Evolutionary conservation across 2,888 invertebrate genomes (phyloP).

Genomic region (Zygothrica quintamaculata): DNA sequence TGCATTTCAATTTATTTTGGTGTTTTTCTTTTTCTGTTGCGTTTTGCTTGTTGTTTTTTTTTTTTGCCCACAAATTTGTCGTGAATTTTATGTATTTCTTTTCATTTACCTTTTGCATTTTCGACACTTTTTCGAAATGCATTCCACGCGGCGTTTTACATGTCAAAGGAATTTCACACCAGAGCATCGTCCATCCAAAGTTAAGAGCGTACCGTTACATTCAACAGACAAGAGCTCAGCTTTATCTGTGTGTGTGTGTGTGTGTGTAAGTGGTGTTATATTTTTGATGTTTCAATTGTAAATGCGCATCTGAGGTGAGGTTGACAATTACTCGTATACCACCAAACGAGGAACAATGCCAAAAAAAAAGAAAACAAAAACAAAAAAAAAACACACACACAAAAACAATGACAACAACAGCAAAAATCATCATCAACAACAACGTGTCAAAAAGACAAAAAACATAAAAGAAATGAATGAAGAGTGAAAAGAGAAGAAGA

Average conservation of each 20-base stretch:
- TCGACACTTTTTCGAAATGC: slow-evolving; percentile 28
- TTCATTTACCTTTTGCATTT: slow-evolving; percentile 17
- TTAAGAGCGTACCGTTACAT: slow-evolving; percentile 41
- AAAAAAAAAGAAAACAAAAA: too few species aligned
- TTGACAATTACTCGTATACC: slow-evolving; percentile 45
- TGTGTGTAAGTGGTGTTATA: not conserved
- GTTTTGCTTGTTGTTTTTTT: too few species aligned
- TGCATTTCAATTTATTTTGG: slow-evolving; percentile 70
- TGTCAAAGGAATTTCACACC: slow-evolving; percentile 66
- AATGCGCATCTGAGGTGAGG: slow-evolving; percentile 20
- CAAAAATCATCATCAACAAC: slow-evolving; percentile 15
- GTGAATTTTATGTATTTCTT: slow-evolving; percentile 21
- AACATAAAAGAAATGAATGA: not conserved
- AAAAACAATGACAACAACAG: slow-evolving; percentile 7
- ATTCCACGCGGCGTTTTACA: slow-evolving; percentile 61
- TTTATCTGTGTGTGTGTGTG: not conserved
- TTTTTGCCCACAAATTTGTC: slow-evolving; percentile 27
- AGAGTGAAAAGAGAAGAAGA: too few species aligned
- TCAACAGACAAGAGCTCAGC: slow-evolving; percentile 1
- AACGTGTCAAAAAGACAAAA: not conserved
- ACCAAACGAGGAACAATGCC: slow-evolving; percentile 49
- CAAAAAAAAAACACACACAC: too few species aligned
- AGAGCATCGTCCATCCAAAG: slow-evolving; percentile 33
- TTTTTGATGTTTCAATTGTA: slow-evolving; percentile 52
- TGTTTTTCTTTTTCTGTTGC: too few species aligned